A percentile compares a stretch with the other conserved stretches of the same genome.
These are phyloP conservation scores for Orius insidiosus DNA, from an alignment of 1,140 invertebrate genomes.

Conservation along the genomic window DNA sequence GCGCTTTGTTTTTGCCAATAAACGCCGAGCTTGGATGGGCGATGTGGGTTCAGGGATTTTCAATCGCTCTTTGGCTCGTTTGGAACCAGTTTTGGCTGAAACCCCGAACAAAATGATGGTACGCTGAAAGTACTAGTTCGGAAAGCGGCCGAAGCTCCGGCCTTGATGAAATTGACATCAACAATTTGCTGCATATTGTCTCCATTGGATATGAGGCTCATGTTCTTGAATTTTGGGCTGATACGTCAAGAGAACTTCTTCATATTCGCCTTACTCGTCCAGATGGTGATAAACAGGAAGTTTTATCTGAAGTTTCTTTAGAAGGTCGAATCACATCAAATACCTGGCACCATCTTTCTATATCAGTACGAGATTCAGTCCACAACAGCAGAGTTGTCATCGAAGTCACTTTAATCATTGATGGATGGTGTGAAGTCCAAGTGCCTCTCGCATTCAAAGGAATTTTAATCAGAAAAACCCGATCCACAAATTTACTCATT, in stretches of 20 bases:
- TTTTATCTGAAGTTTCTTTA: conserved; percentile 33
- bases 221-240: conserved; percentile 21
- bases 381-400: conserved; percentile 35
- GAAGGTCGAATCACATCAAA: conserved; percentile 29
- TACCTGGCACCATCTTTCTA: conserved; percentile 39
- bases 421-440: conserved; percentile 31
- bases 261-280: conserved; percentile 32
- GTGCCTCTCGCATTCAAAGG: conserved; percentile 30
- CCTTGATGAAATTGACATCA: conserved; percentile 10
- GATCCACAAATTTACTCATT: conserved; percentile 31
- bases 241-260: conserved; percentile 20
- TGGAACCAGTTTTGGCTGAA: conserved; percentile 21
- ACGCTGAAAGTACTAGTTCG: conserved; percentile 12
- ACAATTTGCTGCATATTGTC: conserved; percentile 30
- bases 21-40: conserved; percentile 35
- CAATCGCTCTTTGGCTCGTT: conserved; percentile 34
- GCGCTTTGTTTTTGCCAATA: conserved; percentile 30
- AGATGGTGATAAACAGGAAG: conserved; percentile 32
- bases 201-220: conserved; percentile 36
- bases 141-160: conserved; percentile 11
- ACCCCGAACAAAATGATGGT: conserved; percentile 1
- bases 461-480: conserved; percentile 29
- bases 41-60: conserved; percentile 42
- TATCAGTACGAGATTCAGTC: conserved; percentile 39
- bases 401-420: conserved; percentile 30